A percentile compares a stretch with the other conserved stretches of the same genome.
Conservation (phyloP, 2,888 invertebrate species). For the Yponomeuta cagnagella region DNA sequence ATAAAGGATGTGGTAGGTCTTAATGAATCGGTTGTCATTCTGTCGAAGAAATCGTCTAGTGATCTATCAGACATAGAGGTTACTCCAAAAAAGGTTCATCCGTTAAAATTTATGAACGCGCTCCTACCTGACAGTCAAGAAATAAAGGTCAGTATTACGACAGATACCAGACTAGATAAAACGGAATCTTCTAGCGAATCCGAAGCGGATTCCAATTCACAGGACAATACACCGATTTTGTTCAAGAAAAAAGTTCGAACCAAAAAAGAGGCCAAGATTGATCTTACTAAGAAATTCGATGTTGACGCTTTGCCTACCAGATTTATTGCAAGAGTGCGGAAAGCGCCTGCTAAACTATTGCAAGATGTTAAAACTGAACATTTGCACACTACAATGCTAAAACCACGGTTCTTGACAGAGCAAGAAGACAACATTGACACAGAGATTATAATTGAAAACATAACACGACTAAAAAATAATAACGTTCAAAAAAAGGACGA, state of each 20-base stretch:
- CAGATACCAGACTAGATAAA: slow-evolving; percentile 25
- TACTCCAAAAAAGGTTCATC: slow-evolving; percentile 48
- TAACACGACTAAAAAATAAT: slow-evolving; percentile 40
- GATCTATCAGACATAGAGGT: slow-evolving; percentile 47
- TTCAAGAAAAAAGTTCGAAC: slow-evolving; percentile 38
- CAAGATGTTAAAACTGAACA: slow-evolving; percentile 29
- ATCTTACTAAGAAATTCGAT: slow-evolving; percentile 48
- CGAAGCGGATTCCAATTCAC: slow-evolving; percentile 41
- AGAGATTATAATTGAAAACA: slow-evolving; percentile 52
- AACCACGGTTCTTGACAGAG: slow-evolving; percentile 39
- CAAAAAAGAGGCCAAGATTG: slow-evolving; percentile 33
- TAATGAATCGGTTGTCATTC: slow-evolving; percentile 24
- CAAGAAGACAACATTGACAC: slow-evolving; percentile 46
- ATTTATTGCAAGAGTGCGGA: slow-evolving; percentile 50
- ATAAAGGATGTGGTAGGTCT: slow-evolving; percentile 35
- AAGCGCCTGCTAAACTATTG: slow-evolving; percentile 46
- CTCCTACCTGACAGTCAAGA: slow-evolving; percentile 61
- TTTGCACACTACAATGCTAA: slow-evolving; percentile 34
- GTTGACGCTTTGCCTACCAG: slow-evolving; percentile 44
- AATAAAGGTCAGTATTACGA: slow-evolving; percentile 45
- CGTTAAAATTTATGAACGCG: slow-evolving; percentile 40
- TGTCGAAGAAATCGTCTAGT: slow-evolving; percentile 34
- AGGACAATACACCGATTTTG: slow-evolving; percentile 43
- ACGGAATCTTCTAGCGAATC: slow-evolving; percentile 53
- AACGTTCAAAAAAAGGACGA: slow-evolving; percentile 22